Evolutionary conservation across 2,113 vertebrate species (phyloP).

Genomic region (Meleagris gallopavo): DNA sequence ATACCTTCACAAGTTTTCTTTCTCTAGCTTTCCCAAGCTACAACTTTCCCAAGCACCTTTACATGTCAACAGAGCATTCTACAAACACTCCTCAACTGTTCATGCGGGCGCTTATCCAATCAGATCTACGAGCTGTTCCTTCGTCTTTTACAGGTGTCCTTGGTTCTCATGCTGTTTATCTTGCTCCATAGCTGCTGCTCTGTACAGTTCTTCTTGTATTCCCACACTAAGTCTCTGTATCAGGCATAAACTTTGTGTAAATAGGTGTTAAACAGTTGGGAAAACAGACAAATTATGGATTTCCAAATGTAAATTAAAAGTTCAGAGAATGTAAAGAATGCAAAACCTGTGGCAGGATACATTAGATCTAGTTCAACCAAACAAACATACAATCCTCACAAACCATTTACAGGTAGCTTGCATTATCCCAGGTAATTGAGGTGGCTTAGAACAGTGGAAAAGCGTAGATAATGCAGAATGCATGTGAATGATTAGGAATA

Average conservation of each 20-base stretch:
- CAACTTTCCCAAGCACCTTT: too few relatives aligned
- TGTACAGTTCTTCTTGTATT: too few relatives aligned
- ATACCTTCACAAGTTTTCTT: too few relatives aligned
- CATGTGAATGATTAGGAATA: not conserved
- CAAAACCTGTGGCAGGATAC: not conserved
- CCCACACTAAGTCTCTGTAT: not conserved
- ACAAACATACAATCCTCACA: not conserved
- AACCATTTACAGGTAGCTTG: not conserved
- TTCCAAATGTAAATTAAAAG: constrained; percentile 11
- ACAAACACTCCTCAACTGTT: too few relatives aligned
- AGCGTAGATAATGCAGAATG: not conserved
- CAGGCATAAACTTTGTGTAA: not conserved
- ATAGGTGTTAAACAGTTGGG: not conserved
- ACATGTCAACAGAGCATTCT: too few relatives aligned
- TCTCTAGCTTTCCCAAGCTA: too few relatives aligned
- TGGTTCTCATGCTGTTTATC: too few relatives aligned
- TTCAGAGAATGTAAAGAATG: not conserved
- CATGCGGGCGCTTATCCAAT: too few relatives aligned
- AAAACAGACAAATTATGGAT: not conserved
- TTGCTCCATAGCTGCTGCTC: too few relatives aligned
- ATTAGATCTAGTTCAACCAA: not conserved
- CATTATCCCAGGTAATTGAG: not conserved
- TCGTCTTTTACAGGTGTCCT: too few relatives aligned
- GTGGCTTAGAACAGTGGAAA: not conserved
- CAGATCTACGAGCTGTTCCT: too few relatives aligned